Percentiles rank a stretch among this genome's conserved stretches.
Evolutionary conservation across 2,888 invertebrate species (phyloP).

Genomic region (Andrena praecox): DNA sequence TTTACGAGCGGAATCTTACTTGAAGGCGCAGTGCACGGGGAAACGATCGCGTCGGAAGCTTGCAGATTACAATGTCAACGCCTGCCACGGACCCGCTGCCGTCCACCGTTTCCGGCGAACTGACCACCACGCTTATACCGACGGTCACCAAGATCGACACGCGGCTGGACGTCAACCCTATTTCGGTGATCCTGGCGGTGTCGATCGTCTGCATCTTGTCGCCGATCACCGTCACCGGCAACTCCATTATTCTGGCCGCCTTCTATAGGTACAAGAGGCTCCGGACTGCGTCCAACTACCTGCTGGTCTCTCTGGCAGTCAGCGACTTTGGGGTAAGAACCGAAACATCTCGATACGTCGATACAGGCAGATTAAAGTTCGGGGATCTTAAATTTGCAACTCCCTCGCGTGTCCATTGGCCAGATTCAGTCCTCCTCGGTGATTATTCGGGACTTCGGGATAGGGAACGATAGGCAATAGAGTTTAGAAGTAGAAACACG

Average conservation of each 20-base stretch:
- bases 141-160: slow-evolving; percentile 79
- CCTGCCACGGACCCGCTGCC: slow-evolving; percentile 74
- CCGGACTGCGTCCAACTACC: slow-evolving; percentile 88
- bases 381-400: too few relatives aligned
- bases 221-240: slow-evolving; percentile 87
- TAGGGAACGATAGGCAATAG: too few relatives aligned
- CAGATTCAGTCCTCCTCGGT: too few relatives aligned
- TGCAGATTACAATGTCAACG: slow-evolving; percentile 77
- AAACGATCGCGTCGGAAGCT: slow-evolving; percentile 26
- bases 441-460: too few relatives aligned
- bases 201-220: slow-evolving; percentile 86
- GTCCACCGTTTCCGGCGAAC: slow-evolving; percentile 75
- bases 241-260: slow-evolving; percentile 87
- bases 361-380: too few relatives aligned
- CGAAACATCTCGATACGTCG: neutral
- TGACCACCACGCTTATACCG: slow-evolving; percentile 78
- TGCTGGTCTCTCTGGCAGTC: slow-evolving; percentile 87
- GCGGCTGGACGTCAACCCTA: slow-evolving; percentile 80
- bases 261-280: slow-evolving; percentile 88
- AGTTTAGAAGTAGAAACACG: too few relatives aligned
- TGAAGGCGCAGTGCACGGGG: slow-evolving; percentile 42
- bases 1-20: slow-evolving; percentile 64
- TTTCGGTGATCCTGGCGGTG: slow-evolving; percentile 85
- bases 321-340: slow-evolving; percentile 87
- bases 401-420: too few relatives aligned